These are phyloP conservation scores for Bathynomus jamesi DNA, from an alignment of 1,140 invertebrate species.

Conservation along the genomic window DNA sequence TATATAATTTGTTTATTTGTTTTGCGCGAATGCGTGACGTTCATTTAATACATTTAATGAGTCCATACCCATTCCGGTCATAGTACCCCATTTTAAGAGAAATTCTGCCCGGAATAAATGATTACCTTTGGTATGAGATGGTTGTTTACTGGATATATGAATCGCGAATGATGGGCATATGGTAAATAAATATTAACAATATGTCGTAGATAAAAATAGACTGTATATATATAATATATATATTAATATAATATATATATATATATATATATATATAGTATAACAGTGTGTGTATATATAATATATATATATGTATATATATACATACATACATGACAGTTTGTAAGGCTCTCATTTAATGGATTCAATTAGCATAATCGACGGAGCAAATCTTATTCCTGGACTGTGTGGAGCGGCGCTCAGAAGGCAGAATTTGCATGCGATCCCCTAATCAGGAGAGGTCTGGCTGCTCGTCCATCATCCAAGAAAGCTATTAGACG, in stretches of 20 bases:
- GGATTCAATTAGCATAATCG: not conserved
- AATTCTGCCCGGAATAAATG: too few species aligned
- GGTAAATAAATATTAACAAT: too few species aligned
- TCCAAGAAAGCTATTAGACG: not conserved
- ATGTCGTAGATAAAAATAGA: too few species aligned
- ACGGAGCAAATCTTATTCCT: not conserved
- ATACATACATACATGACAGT: not conserved
- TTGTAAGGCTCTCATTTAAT: not conserved
- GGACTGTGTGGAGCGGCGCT: not conserved
- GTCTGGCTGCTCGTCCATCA: not conserved
- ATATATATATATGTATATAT: conserved; percentile 1
- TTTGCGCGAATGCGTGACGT: too few species aligned
- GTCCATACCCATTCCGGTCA: too few species aligned
- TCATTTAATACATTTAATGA: too few species aligned
- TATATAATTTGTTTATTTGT: too few species aligned
- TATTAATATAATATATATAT: not conserved
- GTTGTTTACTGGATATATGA: too few species aligned
- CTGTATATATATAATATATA: not conserved
- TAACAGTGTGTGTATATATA: not conserved
- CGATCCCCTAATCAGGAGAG: not conserved
- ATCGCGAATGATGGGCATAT: too few species aligned
- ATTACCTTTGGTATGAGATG: too few species aligned
- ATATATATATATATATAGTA: not conserved
- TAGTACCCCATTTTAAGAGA: too few species aligned
- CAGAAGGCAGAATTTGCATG: not conserved